Evolutionary conservation across 1,140 invertebrate genomes (phyloP), one percentile per base, ranked within the genome.

Genomic region (Asbolus verrucosus): DNA sequence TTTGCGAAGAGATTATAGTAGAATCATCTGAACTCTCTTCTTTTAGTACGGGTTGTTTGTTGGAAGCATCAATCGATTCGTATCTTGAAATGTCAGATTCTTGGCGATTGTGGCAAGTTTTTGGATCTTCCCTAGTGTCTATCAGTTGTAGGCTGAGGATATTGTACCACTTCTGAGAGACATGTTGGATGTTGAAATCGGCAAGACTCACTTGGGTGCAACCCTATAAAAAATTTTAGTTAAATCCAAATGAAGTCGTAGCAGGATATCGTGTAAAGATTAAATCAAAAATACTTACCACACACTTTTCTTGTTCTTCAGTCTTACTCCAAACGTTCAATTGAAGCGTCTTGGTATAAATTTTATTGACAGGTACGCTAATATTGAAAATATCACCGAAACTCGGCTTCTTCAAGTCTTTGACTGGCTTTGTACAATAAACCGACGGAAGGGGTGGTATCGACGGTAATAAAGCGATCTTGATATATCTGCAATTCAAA

Each of bases 21-120:
- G 94, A 96, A 79, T 98, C 96, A 82, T 98, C 96, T 68, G 94
- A 97, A 75, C 95, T 97, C 81, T 98, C 96, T 79, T 97, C 95
- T 78, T 91, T 86, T 76, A 70, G 33, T 15, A 70, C 73, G 11
- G 46, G 61, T 59, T 72, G 71, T 73, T 70, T 75, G 18, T 68
- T 43, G 6, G 39, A 61, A 2, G 63, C 13, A n/a, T 74, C 73
- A 19, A 21, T 43, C 4, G 50, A 38, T 24, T 69, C 68, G 18
- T 41, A 43, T 50, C 85, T 82, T 0, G 73, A 73, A 8, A 72
- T 9, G 16, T 79, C 77, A 6, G 69, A 69, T 81, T 79, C 68
- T 75, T 83, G 63, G 68, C 77, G 76, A 6, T 36, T 38, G 54
- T 79, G 69, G 11, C 31, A 67, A 4, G 6, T 3, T 27, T 72